These are phyloP conservation scores for Trileptium ribeirensis DNA, from an alignment of 2,888 invertebrate species.

Conservation along the genomic window DNA sequence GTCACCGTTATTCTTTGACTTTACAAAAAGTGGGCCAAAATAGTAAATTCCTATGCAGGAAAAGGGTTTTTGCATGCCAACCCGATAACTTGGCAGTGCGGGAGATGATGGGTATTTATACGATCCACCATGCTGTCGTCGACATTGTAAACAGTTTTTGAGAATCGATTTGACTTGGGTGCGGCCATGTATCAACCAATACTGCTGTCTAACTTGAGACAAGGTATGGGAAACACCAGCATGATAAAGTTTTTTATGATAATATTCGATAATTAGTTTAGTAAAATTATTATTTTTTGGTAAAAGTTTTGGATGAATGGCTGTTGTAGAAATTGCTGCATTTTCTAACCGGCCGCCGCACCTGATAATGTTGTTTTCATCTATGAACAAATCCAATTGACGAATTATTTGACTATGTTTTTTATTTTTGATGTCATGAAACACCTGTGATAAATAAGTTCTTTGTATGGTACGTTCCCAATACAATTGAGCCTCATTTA, in stretches of 20 bases:
- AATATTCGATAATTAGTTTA: not conserved
- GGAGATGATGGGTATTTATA: not conserved
- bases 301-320: not conserved
- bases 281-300: constrained; percentile 8
- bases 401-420: not conserved
- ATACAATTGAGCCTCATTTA: too few species aligned
- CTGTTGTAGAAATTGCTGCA: not conserved
- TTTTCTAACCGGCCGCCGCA: constrained; percentile 3
- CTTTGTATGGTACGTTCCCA: too few species aligned
- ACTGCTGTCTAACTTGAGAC: not conserved
- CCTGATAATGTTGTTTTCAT: not conserved
- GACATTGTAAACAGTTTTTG: not conserved
- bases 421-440: too few species aligned
- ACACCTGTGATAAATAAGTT: too few species aligned
- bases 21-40: constrained; percentile 11
- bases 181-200: constrained; percentile 2
- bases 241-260: not conserved
- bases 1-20: constrained; percentile 31
- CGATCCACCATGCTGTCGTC: not conserved
- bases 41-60: not conserved
- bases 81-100: not conserved
- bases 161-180: not conserved
- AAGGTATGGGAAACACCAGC: constrained; percentile 13
- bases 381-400: not conserved
- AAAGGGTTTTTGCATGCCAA: not conserved